Evolutionary conservation across 2,113 vertebrate species (phyloP), one percentile per base, ranked within the genome.

Genomic region (Parus major): DNA sequence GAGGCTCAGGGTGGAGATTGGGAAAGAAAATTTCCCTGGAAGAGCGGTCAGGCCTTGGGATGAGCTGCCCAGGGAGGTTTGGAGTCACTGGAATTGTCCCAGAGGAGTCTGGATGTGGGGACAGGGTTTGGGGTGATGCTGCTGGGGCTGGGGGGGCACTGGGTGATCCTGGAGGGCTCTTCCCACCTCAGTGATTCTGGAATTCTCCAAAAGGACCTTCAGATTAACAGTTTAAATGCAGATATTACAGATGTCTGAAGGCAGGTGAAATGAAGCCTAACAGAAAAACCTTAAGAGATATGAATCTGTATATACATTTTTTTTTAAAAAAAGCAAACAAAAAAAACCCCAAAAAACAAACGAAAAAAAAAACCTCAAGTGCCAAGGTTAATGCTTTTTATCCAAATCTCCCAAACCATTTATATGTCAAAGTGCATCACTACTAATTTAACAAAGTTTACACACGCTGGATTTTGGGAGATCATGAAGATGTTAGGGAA

Each of bases 391-490:
- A 82, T 52, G 16, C 4, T 77, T 79, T 85, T 85, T 60, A 94
- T 88, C 84, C 53, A 70, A 82, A 91, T 52, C 50, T 93, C 75
- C 46, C 53, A 89, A 86, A 59, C 69, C 79, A 86, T 96, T 97
- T 95, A 86, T 42, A 65, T 65, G 76, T 39, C 80, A 91, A 79
- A 95, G 86, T 91, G 80, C 88, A 96, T 94, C 96, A 92, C 85
- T 88, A 85, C 64, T 91, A 65, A 64, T 78, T 85, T 69, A 64
- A 49, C 63, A 35, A 55, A 96, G 89, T 97, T 97, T 97, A 96
- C 33, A 90, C 69, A 49, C 1, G 27, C 5, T 35, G 71, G n/a
- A 66, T 89, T 96, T 92, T 95, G 86, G 71, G 95, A 94, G 79
- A 71, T 80, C 94, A 93, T 94, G 75, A 70, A 96, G 92, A 93